These are phyloP conservation scores for Blera fallax DNA, from an alignment of 2,888 invertebrate species.

Conservation along the genomic window DNA sequence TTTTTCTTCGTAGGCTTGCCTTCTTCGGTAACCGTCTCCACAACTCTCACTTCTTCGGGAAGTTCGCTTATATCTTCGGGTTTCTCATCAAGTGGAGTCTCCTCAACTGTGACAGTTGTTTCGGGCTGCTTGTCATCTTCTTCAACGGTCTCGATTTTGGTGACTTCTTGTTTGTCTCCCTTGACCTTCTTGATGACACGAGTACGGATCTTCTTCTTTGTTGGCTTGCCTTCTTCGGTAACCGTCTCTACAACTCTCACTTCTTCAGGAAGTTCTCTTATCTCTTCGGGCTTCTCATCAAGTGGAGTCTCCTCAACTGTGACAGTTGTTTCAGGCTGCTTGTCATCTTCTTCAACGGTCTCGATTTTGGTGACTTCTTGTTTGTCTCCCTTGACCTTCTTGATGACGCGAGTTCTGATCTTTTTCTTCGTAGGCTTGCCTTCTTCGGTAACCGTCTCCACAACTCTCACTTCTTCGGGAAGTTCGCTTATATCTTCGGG, in stretches of 20 bases:
- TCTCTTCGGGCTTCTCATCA: conserved; percentile 1
- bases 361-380: conserved; percentile 37
- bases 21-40: conserved; percentile 34
- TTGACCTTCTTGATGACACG: conserved; percentile 36
- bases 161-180: conserved; percentile 56
- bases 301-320: conserved; percentile 16
- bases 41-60: conserved; percentile 28
- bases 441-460: conserved; percentile 11
- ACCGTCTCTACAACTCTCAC: conserved; percentile 7
- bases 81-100: conserved; percentile 27
- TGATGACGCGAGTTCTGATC: conserved; percentile 23
- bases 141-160: conserved; percentile 50
- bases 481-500: conserved; percentile 15
- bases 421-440: conserved; percentile 24
- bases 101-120: conserved; percentile 41
- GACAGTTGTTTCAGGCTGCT: conserved; percentile 20
- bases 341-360: conserved; percentile 28
- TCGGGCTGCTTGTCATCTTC: conserved; percentile 49
- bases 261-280: conserved; percentile 20
- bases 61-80: conserved; percentile 27
- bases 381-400: conserved; percentile 25
- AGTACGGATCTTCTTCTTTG: conserved; percentile 37
- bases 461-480: conserved; percentile 22
- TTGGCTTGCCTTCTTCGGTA: conserved; percentile 21
- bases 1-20: conserved; percentile 43